These are phyloP conservation scores for Drosophila baimaii DNA, from an alignment of 1,140 invertebrate genomes.

Conservation along the genomic window DNA sequence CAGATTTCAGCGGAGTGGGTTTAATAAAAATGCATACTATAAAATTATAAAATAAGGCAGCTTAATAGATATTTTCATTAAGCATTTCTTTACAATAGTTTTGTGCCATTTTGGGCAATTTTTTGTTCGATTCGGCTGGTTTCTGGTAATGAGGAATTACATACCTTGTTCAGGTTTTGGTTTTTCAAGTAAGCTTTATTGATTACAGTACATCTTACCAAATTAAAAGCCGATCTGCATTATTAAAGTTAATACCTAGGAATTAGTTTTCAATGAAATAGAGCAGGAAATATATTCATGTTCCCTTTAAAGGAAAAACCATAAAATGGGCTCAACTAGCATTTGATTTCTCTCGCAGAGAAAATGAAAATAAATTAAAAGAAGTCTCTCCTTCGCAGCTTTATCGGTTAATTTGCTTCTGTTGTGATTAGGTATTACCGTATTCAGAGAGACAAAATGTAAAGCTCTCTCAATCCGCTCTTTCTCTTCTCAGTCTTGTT, in stretches of 20 bases:
- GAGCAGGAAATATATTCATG: neutral
- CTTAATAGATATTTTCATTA: slow-evolving; percentile 29
- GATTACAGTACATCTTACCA: neutral
- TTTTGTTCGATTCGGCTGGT: slow-evolving; percentile 7
- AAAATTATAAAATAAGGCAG: slow-evolving; percentile 50
- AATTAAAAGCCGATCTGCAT: no score
- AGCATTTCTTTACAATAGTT: slow-evolving; percentile 5
- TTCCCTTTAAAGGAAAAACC: no score
- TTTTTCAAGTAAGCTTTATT: neutral
- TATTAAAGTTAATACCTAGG: neutral
- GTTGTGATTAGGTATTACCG: no score
- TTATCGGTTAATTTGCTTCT: no score
- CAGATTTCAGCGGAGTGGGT: neutral
- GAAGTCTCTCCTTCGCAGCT: no score
- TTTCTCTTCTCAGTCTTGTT: no score
- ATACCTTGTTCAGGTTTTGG: neutral
- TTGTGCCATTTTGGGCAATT: neutral
- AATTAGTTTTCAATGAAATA: neutral
- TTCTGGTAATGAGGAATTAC: slow-evolving; percentile 33
- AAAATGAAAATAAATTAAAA: no score
- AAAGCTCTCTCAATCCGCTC: no score
- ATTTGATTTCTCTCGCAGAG: no score
- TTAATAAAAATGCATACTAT: slow-evolving; percentile 33
- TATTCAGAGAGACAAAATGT: no score
- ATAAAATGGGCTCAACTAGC: no score